Percentiles rank a stretch among this genome's conserved stretches.
These are phyloP conservation scores for Synchiropus splendidus DNA, from an alignment of 2,113 vertebrate species.

Conservation along the genomic window DNA sequence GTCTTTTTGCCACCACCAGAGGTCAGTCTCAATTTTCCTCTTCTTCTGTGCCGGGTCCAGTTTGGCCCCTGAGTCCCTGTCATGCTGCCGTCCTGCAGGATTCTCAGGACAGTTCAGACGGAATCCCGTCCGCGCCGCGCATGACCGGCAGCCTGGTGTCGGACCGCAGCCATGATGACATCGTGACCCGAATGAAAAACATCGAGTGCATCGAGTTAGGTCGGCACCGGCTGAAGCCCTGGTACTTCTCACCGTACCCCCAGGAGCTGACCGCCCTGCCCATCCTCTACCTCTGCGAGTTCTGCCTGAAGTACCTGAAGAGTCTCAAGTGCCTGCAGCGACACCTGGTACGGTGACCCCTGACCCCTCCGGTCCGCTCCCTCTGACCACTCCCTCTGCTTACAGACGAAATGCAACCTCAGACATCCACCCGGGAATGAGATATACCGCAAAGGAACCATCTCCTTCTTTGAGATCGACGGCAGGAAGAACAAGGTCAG, in stretches of 20 bases:
- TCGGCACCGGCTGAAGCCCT: constrained; percentile 86
- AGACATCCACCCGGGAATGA: constrained; percentile 89
- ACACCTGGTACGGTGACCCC: constrained; percentile 72
- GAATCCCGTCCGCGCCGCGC: constrained; percentile 81
- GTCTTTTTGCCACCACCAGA: constrained; percentile 72
- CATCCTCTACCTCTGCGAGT: constrained; percentile 92
- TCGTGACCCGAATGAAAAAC: constrained; percentile 92
- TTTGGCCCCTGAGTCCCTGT: too few species aligned
- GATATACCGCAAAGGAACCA: constrained; percentile 90
- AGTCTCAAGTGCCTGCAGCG: constrained; percentile 93
- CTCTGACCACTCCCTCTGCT: background rate
- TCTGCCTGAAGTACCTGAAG: constrained; percentile 92
- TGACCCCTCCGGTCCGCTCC: background rate
- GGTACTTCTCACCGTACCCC: constrained; percentile 93
- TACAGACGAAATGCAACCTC: constrained; percentile 80
- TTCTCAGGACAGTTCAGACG: constrained; percentile 90
- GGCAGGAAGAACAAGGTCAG: constrained; percentile 90
- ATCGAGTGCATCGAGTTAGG: constrained; percentile 91
- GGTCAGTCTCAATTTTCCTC: constrained; percentile 63
- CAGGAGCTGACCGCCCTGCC: constrained; percentile 85
- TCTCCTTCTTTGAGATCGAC: constrained; percentile 92
- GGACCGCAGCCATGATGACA: constrained; percentile 91
- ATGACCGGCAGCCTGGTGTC: constrained; percentile 92
- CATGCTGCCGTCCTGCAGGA: constrained; percentile 59
- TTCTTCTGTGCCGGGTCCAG: constrained; percentile 35